Percentiles rank a stretch among this genome's conserved stretches.
Evolutionary conservation across 2,888 invertebrate genomes (phyloP).

Genomic region (Oligia fasciuncula): DNA sequence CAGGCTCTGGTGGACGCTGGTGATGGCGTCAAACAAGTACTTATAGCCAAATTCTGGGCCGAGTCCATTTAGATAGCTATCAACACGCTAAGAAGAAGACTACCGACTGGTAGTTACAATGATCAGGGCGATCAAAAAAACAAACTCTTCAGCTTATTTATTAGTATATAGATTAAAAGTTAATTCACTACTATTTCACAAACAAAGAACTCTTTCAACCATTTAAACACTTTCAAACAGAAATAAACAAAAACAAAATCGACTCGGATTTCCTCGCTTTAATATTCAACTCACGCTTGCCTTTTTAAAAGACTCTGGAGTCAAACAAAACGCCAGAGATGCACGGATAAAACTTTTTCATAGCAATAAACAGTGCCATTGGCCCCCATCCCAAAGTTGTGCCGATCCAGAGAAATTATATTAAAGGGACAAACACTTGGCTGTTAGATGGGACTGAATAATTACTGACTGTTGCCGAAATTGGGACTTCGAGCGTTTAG

Average conservation of each 20-base stretch:
- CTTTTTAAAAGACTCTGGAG: constrained; percentile 8
- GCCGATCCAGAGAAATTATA: constrained; percentile 45
- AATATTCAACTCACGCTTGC: constrained; percentile 17
- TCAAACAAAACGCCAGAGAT: constrained; percentile 25
- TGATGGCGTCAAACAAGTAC: too few species aligned
- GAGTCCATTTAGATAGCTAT: too few species aligned
- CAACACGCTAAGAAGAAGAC: too few species aligned
- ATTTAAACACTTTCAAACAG: neutral
- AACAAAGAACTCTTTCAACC: neutral
- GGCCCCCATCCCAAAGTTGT: constrained; percentile 22
- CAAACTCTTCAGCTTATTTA: too few species aligned
- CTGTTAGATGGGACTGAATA: constrained; percentile 49
- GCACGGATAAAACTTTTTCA: constrained; percentile 41
- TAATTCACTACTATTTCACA: neutral
- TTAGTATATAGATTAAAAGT: too few species aligned
- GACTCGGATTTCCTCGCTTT: neutral
- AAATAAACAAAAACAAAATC: neutral
- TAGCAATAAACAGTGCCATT: constrained; percentile 28
- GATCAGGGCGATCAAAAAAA: too few species aligned
- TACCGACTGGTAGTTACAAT: too few species aligned
- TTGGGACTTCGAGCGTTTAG: constrained; percentile 34
- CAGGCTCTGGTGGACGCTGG: too few species aligned
- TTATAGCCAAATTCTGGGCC: too few species aligned
- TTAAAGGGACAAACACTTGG: constrained; percentile 49
- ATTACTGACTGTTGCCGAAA: constrained; percentile 45